Evolutionary conservation across 2,113 vertebrate species (phyloP), one percentile per base, ranked within the genome.

Genomic region (Sialia sialis): DNA sequence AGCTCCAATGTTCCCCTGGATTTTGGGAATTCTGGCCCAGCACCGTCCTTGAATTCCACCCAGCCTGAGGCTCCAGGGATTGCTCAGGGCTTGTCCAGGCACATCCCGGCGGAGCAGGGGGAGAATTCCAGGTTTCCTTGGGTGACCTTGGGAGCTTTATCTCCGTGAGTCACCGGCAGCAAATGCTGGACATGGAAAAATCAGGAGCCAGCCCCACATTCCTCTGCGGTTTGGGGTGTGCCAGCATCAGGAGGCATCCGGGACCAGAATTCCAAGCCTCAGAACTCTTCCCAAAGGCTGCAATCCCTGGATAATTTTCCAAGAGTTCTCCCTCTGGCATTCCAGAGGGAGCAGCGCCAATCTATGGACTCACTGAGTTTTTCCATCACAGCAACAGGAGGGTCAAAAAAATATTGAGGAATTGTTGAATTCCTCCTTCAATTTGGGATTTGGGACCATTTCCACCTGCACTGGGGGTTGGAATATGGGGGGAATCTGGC

Each of bases 331-430:
- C 27, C 16, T 4, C 7, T 3, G 25, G 4, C 44, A 34, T 41
- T 46, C 32, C 13, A 13, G n/a, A 9, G 15, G 7, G 30, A 56
- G 13, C 5, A 6, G 9, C 1, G 16, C 23, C 26, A 66, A 46
- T 39, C 36, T 36, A 3, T 0, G 19, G 69, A n/a, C 3, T 7
- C 11, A 1, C 5, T 1, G 1, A 16, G 2, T 39, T 63, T 67
- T 51, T 23, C 66, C 29, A 2, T 19, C 29, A 13, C 26, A 55
- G 70, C 36, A 51, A 5, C 5, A 3, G 3, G 3, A n/a, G 4
- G 9, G 8, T 2, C 9, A 25, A 34, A 84, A 70, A 49, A n/a
- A n/a, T n/a, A 16, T 13, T 5, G 16, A 56, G 32, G 17, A 30
- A 49, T 11, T 21, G 2, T 13, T 48, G 21, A n/a, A 19, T 51